Conservation (phyloP, 2,113 vertebrate species). For the Dipodomys ordii region DNA sequence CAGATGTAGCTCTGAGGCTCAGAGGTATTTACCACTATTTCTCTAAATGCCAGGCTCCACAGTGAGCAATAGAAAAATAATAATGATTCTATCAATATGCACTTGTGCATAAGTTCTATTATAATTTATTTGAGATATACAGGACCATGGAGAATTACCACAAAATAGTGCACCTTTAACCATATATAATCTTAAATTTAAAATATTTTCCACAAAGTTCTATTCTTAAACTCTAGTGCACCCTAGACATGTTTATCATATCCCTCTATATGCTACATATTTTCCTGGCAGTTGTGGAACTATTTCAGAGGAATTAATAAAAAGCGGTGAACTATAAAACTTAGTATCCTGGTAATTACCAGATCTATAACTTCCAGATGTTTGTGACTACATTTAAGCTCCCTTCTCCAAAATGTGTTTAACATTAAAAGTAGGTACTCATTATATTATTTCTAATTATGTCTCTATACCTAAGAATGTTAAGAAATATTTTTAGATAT, state of each 20-base stretch:
- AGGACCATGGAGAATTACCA: slow-evolving; percentile 33
- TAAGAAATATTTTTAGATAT: neutral
- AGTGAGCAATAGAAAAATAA: slow-evolving; percentile 44
- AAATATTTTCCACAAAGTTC: slow-evolving; percentile 1
- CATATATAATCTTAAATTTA: slow-evolving; percentile 5
- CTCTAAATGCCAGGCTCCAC: slow-evolving; percentile 45
- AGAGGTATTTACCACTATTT: slow-evolving; percentile 12
- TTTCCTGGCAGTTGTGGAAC: neutral
- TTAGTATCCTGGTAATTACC: neutral
- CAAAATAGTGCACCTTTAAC: neutral
- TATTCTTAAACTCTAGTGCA: neutral
- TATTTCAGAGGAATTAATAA: slow-evolving; percentile 43
- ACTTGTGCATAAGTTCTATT: slow-evolving; percentile 43
- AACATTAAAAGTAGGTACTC: neutral
- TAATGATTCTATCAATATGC: slow-evolving; percentile 35
- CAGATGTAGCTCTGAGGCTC: slow-evolving; percentile 3
- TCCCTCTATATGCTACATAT: neutral
- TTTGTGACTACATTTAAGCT: neutral
- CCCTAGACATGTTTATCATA: neutral
- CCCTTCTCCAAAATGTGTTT: neutral
- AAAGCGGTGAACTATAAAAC: neutral
- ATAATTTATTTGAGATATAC: slow-evolving; percentile 33
- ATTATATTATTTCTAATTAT: slow-evolving; percentile 36
- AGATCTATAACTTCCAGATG: neutral
- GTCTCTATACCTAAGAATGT: neutral